Evolutionary conservation across 2,113 vertebrate species (phyloP).

Genomic region (Eretmochelys imbricata): DNA sequence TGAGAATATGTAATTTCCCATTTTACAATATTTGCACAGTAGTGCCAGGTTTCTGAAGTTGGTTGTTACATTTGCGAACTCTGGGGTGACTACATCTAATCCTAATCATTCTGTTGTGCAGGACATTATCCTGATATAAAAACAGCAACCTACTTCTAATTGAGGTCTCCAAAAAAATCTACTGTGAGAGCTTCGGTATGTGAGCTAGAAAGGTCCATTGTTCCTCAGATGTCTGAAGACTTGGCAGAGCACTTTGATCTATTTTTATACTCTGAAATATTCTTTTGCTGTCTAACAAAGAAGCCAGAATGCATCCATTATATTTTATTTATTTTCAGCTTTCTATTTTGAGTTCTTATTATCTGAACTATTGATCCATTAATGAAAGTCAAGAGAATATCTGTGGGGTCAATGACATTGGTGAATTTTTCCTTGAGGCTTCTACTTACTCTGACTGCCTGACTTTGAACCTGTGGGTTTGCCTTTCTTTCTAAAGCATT

Average conservation of each 20-base stretch:
- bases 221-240: fast-evolving
- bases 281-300: neutral
- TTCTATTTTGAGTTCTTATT: neutral
- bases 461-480: neutral
- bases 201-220: fast-evolving
- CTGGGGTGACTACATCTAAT: neutral
- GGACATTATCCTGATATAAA: neutral
- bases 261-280: neutral
- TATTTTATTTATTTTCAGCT: neutral
- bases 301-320: neutral
- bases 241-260: neutral
- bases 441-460: neutral
- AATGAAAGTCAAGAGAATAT: conserved; percentile 39
- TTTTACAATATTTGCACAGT: neutral
- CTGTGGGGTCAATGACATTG: fast-evolving
- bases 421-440: neutral
- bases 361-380: neutral
- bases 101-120: neutral
- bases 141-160: neutral
- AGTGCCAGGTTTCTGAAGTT: fast-evolving
- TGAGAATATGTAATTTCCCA: fast-evolving
- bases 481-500: conserved; percentile 4
- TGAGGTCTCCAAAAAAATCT: neutral
- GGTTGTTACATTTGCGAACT: neutral
- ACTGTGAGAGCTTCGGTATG: fast-evolving